Base-by-base conservation (phyloP, 2,113 vertebrate species). In the Lynx canadensis region DNA sequence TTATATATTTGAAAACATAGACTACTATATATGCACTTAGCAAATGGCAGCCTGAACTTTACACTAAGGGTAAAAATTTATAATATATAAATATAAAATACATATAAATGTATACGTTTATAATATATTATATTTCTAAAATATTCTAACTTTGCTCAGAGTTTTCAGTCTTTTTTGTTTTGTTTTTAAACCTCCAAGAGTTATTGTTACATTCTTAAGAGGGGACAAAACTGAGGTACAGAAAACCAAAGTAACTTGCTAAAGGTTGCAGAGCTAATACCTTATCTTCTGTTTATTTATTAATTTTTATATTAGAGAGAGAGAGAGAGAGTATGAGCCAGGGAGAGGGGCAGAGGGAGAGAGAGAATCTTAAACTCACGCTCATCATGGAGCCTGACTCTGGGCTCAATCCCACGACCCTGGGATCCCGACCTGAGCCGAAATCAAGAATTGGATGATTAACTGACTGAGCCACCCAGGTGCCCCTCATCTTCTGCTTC, bases 1-100 rank as follows among this genome's bases (percentile, higher is more conserved):
- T 7, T 74, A 52, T 13, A n/a, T 89, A 92, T 66, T 92, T 96
- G 38, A 92, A 74, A 95, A 83, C 41, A 87, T 10, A 94, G 18
- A 31, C 63, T 38, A 27, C 38, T 45, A 13, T 74, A 55, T 5
- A 65, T 79, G 48, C 29, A 57, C 15, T 60, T 91, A 94, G 33
- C 23, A 84, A 84, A 94, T 52, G n/a, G 33, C 23, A 92, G 41
- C 27, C 12, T 94, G 15, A 71, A 74, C 15, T 31, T 68, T 76
- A 69, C 6, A 29, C 27, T 31, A 63, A 29, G 6, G 65, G 18
- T 10, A 79, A 3, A 83, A 13, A 83, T 82, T 41, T 74, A 19
- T 60, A 66, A 50, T 31, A 48, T 48, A 48, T 48, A 45, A 76
- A 45, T 74, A 76, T 29, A 76, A 15, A 27, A 76, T 29, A 48